Evolutionary conservation across 2,888 invertebrate species (phyloP), one percentile per base, ranked within the genome.

Genomic region (Netelia fuscicornis): DNA sequence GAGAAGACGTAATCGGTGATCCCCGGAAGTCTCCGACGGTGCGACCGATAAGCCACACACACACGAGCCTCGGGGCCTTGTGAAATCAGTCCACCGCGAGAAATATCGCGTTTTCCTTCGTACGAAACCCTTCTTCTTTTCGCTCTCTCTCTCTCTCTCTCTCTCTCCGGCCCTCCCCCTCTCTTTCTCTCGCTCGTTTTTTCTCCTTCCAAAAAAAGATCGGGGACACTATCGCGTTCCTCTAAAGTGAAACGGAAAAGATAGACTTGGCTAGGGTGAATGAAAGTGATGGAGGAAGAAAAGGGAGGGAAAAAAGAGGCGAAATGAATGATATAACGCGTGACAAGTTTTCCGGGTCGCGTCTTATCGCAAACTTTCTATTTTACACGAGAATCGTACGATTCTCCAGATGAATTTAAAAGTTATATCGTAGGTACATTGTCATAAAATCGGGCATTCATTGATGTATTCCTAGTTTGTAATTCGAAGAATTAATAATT

Each of bases 1-100:
- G 9, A 9, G 17, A 48, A 58, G 58, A 76, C 87, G 88, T 89
- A 90, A 89, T 91, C 90, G 90, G 86, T 88, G 89, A 90, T 89
- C 89, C 86, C 86, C 70, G 86, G 81, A 87, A 88, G 88, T 89
- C 84, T 86, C 70, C 48, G 77, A 81, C 83, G 86, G 82, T 87
- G 91, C 83, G n/a, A 78, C 78, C 83, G 86, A 87, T 87, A 86
- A 87, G 84, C 86, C 79, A 65, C 75, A 78, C 84, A 60, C 80
- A 72, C 68, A 72, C 79, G 52, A 76, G 65, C 76, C 44, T 62
- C 42, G 37, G 67, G 48, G 58, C 52, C 68, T 75, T 42, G 62
- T 65, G 71, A 44, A 84, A 76, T 71, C 80, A 84, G 58, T 68
- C 68, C 74, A 8, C 54, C 54, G 8, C 62, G 70, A 70, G 70